Evolutionary conservation across 2,113 vertebrate species (phyloP), one percentile per base, ranked within the genome.

Genomic region (Anguilla rostrata): DNA sequence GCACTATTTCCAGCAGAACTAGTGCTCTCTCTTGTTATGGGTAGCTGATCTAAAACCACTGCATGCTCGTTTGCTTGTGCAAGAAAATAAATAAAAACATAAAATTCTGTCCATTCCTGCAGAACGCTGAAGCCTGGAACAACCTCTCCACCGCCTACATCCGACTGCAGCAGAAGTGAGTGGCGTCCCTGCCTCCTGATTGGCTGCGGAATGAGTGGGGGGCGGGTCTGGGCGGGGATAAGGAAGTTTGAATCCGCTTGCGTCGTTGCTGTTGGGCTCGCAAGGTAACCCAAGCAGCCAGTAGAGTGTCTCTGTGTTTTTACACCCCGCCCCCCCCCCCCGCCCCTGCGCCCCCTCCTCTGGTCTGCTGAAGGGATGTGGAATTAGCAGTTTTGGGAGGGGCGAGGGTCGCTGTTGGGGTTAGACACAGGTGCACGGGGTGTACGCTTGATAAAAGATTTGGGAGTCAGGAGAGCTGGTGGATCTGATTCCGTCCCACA

Each of bases 91-190:
- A 60, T 18, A 20, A 63, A 22, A 26, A 22, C 1, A 41, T 81
- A 16, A 15, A 2, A 8, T 75, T 75, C n/a, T 34, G 11, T 66
- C 78, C 41, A 0, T 46, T 34, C 2, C 29, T 94, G 94, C 92
- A 99, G 98, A 99, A 99, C 86, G 96, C 98, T 81, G 98, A 99
- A 90, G 98, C 98, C 20, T 99, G 98, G 98, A 99, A 97, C 95
- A 99, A 99, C 93, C 97, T 99, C 86, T 99, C 98, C 29, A 97
- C 98, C 49, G 98, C 98, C 43, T 97, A 98, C 94, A 99, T 99
- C 91, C 97, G 97, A 92, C 94, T 99, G 87, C 94, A 95, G 63
- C 96, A 97, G 92, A 99, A 99, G 98, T 99, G 94, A 98, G 98
- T 97, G 84, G 2, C 89, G 88, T 90, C 39, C 26, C 14, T 15